Evolutionary conservation across 2,797 vertebrate species (phyloP), one percentile per base, ranked within the genome.

Genomic region (Hylomyscus alleni): DNA sequence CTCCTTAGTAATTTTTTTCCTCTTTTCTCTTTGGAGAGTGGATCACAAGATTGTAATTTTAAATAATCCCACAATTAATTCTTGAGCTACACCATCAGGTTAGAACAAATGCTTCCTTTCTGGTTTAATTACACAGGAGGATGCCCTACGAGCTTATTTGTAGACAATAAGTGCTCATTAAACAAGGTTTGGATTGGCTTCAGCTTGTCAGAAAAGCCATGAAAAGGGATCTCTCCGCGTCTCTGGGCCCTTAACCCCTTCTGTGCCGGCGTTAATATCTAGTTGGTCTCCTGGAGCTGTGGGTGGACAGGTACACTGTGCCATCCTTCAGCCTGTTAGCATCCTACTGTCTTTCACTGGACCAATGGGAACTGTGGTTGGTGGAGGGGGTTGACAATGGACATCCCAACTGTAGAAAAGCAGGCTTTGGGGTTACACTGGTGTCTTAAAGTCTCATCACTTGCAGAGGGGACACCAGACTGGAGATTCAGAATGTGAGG

Each of bases 131-230:
- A 98, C 98, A 97, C 98, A 98, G 98, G 98, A 98, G 98, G 98
- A 98, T 92, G 95, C 89, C 97, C 82, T 98, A 98, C 98, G 97
- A 98, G 98, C 97, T 98, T 98, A 98, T 99, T 99, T 99, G 98
- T 98, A 97, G 98, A 98, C 98, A 99, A 98, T 99, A 99, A 97
- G 97, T 98, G 98, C 98, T 99, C 98, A 98, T 98, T 99, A 99
- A 98, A 98, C 89, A 95, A 97, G 97, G 97, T 95, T 98, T 98
- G 98, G 98, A 98, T 98, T 96, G 95, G 96, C 93, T 98, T 99
- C 98, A 98, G 98, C 98, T 98, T 98, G 98, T 98, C 98, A 98
- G 98, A 98, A 98, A 97, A 95, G 97, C 97, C 96, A 95, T 94
- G 95, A 60, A 97, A 97, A 98, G 97, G 89, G 77, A 94, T 81